Evolutionary conservation across 2,888 invertebrate genomes (phyloP).

Genomic region (Metopia argyrocephala): DNA sequence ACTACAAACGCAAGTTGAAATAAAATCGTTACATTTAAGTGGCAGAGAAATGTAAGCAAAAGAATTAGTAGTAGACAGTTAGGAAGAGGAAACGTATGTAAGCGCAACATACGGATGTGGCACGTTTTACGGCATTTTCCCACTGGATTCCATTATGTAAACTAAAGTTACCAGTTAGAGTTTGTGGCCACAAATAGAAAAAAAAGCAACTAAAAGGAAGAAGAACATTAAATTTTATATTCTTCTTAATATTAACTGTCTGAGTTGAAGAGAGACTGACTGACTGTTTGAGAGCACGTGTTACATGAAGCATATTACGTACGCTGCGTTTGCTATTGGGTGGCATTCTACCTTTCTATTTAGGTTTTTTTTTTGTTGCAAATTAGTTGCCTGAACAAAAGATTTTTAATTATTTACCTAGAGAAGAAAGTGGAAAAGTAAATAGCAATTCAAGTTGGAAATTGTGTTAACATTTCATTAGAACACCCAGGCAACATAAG

Average conservation of each 20-base stretch:
- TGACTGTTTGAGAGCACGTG: constrained; percentile 3
- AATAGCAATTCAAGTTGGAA: constrained; percentile 2
- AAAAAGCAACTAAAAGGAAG: neutral
- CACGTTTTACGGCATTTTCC: constrained; percentile 38
- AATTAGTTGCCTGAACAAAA: neutral
- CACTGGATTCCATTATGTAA: constrained; percentile 16
- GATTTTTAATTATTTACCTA: constrained; percentile 22
- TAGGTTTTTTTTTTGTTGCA: neutral
- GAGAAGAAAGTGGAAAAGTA: neutral
- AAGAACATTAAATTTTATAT: constrained; percentile 53
- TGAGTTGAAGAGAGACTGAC: neutral
- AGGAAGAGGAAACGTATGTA: constrained; percentile 19
- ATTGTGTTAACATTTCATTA: constrained; percentile 63
- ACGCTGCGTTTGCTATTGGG: neutral
- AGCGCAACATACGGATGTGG: constrained; percentile 33
- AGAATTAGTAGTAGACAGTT: neutral
- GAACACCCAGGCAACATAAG: constrained; percentile 37
- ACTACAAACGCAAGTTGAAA: constrained; percentile 3
- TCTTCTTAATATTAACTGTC: constrained; percentile 47
- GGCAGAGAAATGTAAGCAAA: constrained; percentile 3
- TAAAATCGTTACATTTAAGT: constrained; percentile 1
- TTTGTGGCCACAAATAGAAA: too few species aligned
- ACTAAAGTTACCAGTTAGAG: too few species aligned
- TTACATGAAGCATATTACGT: neutral
- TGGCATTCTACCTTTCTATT: neutral